Conservation (phyloP, 1,140 invertebrate species). For the Chlorops oryzae region DNA sequence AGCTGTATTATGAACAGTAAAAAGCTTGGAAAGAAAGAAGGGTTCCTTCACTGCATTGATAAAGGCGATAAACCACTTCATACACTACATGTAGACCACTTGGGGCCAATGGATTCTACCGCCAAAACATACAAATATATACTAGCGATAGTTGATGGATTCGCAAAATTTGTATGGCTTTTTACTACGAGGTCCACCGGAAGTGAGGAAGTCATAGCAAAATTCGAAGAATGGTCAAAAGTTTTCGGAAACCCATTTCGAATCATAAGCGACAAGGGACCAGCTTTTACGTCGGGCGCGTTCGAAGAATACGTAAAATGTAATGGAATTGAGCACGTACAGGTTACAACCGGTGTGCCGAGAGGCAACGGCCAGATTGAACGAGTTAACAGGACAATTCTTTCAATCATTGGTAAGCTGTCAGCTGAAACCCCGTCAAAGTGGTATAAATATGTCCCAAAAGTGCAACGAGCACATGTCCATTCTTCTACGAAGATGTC, state of each 20-base stretch:
- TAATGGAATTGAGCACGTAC: no score
- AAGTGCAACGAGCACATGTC: slow-evolving; percentile 25
- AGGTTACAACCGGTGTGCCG: no score
- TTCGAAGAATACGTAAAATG: no score
- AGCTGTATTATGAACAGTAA: background rate
- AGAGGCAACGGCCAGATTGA: no score
- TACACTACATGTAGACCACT: slow-evolving; percentile 19
- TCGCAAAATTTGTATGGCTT: slow-evolving; percentile 39
- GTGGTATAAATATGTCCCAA: no score
- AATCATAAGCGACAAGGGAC: no score
- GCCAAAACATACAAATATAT: slow-evolving; percentile 45
- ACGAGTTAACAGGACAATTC: slow-evolving; percentile 27
- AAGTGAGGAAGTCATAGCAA: background rate
- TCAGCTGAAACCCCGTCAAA: slow-evolving; percentile 19
- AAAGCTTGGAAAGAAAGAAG: background rate
- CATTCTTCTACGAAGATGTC: no score
- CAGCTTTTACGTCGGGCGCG: no score
- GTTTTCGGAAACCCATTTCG: no score
- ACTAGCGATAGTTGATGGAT: slow-evolving; percentile 40
- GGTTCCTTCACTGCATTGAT: background rate
- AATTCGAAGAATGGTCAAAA: no score
- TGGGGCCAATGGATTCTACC: slow-evolving; percentile 37
- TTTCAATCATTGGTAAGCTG: slow-evolving; percentile 30
- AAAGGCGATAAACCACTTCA: slow-evolving; percentile 9
- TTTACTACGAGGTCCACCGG: slow-evolving; percentile 12